Base-by-base conservation (phyloP, 2,888 invertebrate genomes). In the Latrodectus hesperus region DNA sequence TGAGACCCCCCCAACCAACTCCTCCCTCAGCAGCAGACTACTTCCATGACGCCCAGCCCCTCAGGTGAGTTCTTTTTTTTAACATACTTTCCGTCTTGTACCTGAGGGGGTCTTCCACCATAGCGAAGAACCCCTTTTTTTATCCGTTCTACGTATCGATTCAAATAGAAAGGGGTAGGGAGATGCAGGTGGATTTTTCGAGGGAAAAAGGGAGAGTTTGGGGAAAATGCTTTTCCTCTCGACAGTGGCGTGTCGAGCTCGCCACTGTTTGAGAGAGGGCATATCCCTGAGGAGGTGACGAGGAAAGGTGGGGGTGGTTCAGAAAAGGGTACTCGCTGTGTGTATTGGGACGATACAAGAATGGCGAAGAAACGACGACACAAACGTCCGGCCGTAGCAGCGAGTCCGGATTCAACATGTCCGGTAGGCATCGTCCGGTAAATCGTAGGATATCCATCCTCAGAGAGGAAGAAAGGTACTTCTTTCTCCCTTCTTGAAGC, bases 31-130 rank as follows among this genome's bases (percentile, higher is more conserved):
- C 17, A 64, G 81, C 67, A 73, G 73, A 73, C 75, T 70, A 65
- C 65, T 71, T 73, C 74, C 86, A 80, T 86, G 86, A 86, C 80
- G 77, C 84, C 84, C 78, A 78, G 84, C 71, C 85, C 80, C 80
- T 17, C 70, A 80, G 85, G 86, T 80, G 60, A 76, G 72, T 52
- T 26, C 17, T n/a, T 49, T 16, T n/a, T 17, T 52, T 70, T 70
- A 11, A n/a, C 52, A 16, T 38, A 17, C 71, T 38, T 17, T 71
- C 64, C 38, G 12, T 49, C 38, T 67, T 14, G n/a, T 73, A 73
- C n/a, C 52, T n/a, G 72, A 17, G 72, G 72, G n/a, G 72, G 72
- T 53, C 26, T 73, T 22, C 53, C 26, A 71, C 49, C 71, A 71
- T 51, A 17, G 17, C 52, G 70, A 51, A n/a, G n/a, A 38, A 38